These are phyloP conservation scores for Chymomyza costata DNA, from an alignment of 1,140 invertebrate genomes.

Conservation along the genomic window DNA sequence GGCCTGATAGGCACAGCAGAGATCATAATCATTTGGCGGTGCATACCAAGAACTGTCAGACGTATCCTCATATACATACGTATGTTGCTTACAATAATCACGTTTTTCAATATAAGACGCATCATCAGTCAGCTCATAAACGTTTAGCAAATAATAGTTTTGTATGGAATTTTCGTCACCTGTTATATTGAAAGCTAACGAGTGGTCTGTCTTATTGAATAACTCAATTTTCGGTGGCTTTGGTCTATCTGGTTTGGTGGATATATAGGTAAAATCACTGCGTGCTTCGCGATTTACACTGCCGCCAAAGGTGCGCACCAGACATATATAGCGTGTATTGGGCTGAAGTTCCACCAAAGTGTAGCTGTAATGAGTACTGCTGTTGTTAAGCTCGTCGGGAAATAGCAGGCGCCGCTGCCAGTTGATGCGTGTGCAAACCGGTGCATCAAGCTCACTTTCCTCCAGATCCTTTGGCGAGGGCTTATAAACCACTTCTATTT, in stretches of 20 bases:
- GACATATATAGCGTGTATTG: constrained; percentile 45
- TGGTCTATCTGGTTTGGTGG: constrained; percentile 51
- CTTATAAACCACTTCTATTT: constrained; percentile 53
- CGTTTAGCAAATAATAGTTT: constrained; percentile 34
- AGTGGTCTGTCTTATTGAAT: constrained; percentile 36
- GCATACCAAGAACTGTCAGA: constrained; percentile 12
- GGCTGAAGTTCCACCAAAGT: constrained; percentile 30
- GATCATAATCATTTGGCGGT: constrained; percentile 43
- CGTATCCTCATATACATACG: constrained; percentile 37
- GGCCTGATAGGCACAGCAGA: constrained; percentile 47
- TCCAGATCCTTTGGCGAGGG: constrained; percentile 22
- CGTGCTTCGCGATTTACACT: constrained; percentile 41
- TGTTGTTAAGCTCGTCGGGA: constrained; percentile 40
- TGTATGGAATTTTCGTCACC: neutral
- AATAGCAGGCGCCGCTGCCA: constrained; percentile 55
- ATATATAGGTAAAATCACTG: constrained; percentile 51
- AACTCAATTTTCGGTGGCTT: constrained; percentile 35
- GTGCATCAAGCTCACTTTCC: constrained; percentile 51
- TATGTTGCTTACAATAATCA: constrained; percentile 47
- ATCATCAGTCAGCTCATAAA: constrained; percentile 47
- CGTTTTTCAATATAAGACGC: constrained; percentile 40
- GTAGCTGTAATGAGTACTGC: constrained; percentile 50
- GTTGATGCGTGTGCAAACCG: constrained; percentile 54
- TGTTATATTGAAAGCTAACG: constrained; percentile 12
- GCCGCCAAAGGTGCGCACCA: constrained; percentile 58